Base-by-base conservation (phyloP, 2,113 vertebrate species). In the Chiloscyllium plagiosum region DNA sequence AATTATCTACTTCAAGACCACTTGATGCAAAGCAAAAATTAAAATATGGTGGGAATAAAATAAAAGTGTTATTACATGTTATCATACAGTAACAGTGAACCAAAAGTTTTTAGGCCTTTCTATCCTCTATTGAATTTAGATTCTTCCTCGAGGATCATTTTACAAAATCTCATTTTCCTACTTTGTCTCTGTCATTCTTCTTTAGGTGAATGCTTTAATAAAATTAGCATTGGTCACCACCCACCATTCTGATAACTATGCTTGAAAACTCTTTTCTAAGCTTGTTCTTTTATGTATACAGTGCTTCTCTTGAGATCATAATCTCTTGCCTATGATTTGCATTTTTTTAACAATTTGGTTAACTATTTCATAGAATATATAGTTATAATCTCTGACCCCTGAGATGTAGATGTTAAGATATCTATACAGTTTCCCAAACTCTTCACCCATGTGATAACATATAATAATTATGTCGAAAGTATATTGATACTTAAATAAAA, bases 401-500 rank as follows among this genome's bases (percentile, higher is more conserved):
- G 89, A 66, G 33, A 61, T 19, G n/a, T 22, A 50, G 93, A 70
- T 72, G 12, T 95, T 95, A 24, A 50, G 68, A 42, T 95, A 94
- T 69, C 4, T 95, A 3, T 26, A 47, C 26, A 50, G 47, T 47
- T 95, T 95, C 42, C 68, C 68, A 72, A 72, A 72, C 70, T 37
- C 42, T 69, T 95, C 24, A 70, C 13, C 50, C 69, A 72, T 29
- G 47, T 15, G 42, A 72, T 47, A 95, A 95, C 93, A 94, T n/a
- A 72, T 72, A 95, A 95, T 76, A 76, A 33, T 24, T 42, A 95
- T 95, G 66, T 76, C 69, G 50, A 72, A 95, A 95, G 72, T 95
- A 47, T 95, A 72, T 76, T 72, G 69, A 15, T 26, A 69, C 26
- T 72, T 72, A 95, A 95, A 95, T 95, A 72, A 95, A 95, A 76